These are phyloP conservation scores for Apteryx mantelli DNA, from an alignment of 2,113 vertebrate genomes.

Conservation along the genomic window DNA sequence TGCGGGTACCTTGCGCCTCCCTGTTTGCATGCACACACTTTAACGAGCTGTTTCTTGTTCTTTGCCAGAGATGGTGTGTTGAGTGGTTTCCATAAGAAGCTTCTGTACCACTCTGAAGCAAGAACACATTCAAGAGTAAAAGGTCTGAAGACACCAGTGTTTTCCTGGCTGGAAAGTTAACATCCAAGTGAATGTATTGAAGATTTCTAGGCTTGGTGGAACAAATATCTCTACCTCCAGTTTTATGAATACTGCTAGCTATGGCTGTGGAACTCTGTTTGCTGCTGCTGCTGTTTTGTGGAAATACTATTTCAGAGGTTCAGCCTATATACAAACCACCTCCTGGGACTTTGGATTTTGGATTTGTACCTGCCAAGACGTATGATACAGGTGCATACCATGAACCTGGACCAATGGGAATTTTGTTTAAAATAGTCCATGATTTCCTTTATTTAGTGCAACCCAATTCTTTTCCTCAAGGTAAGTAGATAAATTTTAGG, in stretches of 20 bases:
- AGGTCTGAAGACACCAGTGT: conserved; percentile 13
- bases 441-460: conserved; percentile 88
- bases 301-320: conserved; percentile 72
- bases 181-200: conserved; percentile 13
- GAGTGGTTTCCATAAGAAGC: conserved; percentile 1
- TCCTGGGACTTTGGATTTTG: conserved; percentile 84
- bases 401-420: conserved; percentile 85
- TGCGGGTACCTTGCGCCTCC: neutral
- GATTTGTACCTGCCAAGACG: conserved; percentile 82
- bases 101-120: neutral
- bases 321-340: conserved; percentile 59
- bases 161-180: conserved; percentile 36
- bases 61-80: conserved; percentile 63
- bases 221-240: conserved; percentile 54
- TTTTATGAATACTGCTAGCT: conserved; percentile 59
- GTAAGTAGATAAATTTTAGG: conserved; percentile 75
- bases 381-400: conserved; percentile 89
- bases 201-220: neutral
- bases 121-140: neutral
- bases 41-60: conserved; percentile 52
- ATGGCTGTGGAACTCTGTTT: conserved; percentile 77
- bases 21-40: neutral
- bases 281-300: conserved; percentile 78
- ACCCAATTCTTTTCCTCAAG: conserved; percentile 90
- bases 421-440: conserved; percentile 87